phyloP scores from a whole-genome alignment of 30 jellyfish, hydroid and myxozoan species.

The Aurelia sp. region DNA sequence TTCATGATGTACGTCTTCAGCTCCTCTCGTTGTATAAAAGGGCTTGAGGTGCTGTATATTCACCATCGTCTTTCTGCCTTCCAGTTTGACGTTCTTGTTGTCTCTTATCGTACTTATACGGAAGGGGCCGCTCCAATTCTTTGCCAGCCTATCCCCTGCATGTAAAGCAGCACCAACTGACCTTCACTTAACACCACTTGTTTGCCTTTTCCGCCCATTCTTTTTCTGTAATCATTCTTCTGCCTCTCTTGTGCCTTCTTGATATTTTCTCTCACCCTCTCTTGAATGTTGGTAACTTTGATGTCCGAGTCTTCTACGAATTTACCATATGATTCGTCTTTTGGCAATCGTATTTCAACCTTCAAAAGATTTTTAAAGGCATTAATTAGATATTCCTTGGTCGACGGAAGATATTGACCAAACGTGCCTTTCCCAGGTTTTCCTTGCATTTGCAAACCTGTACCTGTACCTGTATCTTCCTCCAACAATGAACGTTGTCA shows the following conservation, averaged over 20 bases:
- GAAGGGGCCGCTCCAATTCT: slow-evolving; percentile 1
- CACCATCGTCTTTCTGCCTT: slow-evolving; percentile 9
- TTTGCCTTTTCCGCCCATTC: neutral
- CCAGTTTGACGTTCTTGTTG: slow-evolving; percentile 1
- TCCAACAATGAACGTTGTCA: no score
- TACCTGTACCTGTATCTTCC: no score
- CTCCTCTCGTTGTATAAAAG: neutral
- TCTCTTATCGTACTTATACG: neutral
- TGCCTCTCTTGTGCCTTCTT: slow-evolving; percentile 16
- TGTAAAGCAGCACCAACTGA: slow-evolving; percentile 10
- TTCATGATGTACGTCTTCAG: no score
- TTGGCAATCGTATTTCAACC: slow-evolving; percentile 5
- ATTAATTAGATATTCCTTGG: neutral
- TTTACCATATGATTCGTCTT: neutral
- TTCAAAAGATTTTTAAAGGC: neutral
- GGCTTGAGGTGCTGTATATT: slow-evolving; percentile 23
- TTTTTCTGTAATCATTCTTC: neutral
- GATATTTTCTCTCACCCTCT: slow-evolving; percentile 7
- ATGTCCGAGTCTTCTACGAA: neutral
- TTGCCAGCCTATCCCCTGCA: neutral
- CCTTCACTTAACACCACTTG: neutral
- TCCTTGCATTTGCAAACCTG: neutral
- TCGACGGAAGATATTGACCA: neutral
- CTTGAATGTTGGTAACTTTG: neutral
- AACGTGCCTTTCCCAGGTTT: neutral